Percentiles rank a stretch among this genome's conserved stretches.
Conservation (phyloP, 2,113 vertebrate genomes). For the Symphodus melops region DNA sequence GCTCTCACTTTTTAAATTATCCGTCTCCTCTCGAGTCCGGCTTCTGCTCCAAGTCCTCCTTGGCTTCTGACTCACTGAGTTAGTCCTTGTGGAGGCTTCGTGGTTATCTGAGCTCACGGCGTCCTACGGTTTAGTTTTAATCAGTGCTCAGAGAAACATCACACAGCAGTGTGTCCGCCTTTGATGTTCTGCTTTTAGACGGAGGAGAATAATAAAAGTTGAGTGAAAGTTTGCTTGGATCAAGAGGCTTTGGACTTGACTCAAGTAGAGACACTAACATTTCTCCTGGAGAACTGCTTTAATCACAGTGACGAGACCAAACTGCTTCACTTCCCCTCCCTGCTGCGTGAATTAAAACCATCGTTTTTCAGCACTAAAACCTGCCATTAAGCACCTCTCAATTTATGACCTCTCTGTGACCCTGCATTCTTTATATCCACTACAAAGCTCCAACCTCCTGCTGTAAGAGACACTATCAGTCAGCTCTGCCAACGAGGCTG, state of each 20-base stretch:
- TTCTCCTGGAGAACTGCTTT: neutral
- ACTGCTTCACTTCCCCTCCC: conserved; percentile 20
- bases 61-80: neutral
- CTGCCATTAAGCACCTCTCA: conserved; percentile 36
- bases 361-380: conserved; percentile 2
- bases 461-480: conserved; percentile 20
- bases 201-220: conserved; percentile 1
- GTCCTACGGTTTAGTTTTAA: conserved; percentile 2
- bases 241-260: neutral
- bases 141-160: neutral
- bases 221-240: neutral
- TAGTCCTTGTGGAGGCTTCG: neutral
- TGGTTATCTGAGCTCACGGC: neutral
- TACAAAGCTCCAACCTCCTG: conserved; percentile 29
- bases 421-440: conserved; percentile 24
- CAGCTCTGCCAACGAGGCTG: neutral
- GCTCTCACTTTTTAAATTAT: no score
- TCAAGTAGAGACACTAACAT: no score
- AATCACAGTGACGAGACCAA: conserved; percentile 22
- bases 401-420: conserved; percentile 33
- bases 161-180: neutral
- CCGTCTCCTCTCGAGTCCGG: no score
- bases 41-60: neutral
- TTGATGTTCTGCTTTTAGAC: conserved; percentile 1
- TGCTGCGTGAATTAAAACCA: conserved; percentile 4